Percentiles rank a stretch among this genome's conserved stretches.
Conservation (phyloP, 1,140 invertebrate genomes). For the Bactericera cockerelli region DNA sequence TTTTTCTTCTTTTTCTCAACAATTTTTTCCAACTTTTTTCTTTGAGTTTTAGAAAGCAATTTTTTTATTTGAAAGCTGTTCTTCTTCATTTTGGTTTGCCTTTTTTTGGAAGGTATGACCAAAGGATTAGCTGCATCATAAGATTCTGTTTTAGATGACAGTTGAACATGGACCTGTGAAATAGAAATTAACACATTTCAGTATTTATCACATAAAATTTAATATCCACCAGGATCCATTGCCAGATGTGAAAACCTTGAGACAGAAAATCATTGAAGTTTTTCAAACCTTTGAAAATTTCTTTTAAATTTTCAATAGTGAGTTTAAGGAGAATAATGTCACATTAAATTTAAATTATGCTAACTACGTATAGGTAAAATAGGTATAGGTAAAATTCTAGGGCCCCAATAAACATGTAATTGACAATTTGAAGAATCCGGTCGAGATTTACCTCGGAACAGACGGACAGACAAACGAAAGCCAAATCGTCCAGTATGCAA, state of each 20-base stretch:
- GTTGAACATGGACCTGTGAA: slow-evolving; percentile 46
- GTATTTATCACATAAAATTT: neutral
- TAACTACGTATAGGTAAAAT: too few species aligned
- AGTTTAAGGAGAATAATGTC: too few species aligned
- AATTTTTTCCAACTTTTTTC: slow-evolving; percentile 71
- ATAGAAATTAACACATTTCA: slow-evolving; percentile 17
- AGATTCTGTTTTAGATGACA: slow-evolving; percentile 35
- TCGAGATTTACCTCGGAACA: too few species aligned
- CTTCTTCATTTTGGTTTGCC: slow-evolving; percentile 50
- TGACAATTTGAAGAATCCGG: too few species aligned
- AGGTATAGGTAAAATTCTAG: too few species aligned
- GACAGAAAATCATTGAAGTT: too few species aligned
- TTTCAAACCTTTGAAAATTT: too few species aligned
- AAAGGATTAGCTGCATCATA: slow-evolving; percentile 64
- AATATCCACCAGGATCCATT: neutral
- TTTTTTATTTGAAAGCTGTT: slow-evolving; percentile 37
- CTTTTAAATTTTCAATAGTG: too few species aligned
- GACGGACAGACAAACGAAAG: too few species aligned
- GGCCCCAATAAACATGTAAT: too few species aligned
- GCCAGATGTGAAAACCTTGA: slow-evolving; percentile 1
- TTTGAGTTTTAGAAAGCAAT: slow-evolving; percentile 70
- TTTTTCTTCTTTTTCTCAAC: slow-evolving; percentile 80
- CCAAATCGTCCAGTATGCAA: too few species aligned
- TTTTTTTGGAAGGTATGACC: slow-evolving; percentile 64
- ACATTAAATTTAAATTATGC: too few species aligned